Conservation (phyloP, 2,888 invertebrate species). For the Pediacus dermestoides region DNA sequence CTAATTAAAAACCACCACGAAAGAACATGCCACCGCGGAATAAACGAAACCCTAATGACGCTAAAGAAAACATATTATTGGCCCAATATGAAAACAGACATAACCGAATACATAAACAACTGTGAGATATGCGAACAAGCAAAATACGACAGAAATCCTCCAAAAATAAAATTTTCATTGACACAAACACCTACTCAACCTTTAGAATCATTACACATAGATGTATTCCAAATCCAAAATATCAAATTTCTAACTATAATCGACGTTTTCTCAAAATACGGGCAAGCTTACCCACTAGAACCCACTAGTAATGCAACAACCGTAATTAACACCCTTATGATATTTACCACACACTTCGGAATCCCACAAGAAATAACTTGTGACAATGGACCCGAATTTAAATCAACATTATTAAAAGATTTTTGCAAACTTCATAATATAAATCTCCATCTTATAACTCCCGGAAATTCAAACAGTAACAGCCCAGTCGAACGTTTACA, state of each 20-base stretch:
- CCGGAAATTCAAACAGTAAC: conserved; percentile 22
- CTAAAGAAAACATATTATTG: conserved; percentile 12
- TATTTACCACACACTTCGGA: conserved; percentile 12
- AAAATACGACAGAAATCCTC: conserved; percentile 26
- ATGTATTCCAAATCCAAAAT: conserved; percentile 25
- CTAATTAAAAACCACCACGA: conserved; percentile 12
- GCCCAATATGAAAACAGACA: conserved; percentile 8
- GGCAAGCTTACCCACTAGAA: conserved; percentile 20
- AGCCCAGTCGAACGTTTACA: conserved; percentile 23
- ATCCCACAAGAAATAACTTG: conserved; percentile 19
- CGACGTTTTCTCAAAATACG: conserved; percentile 29
- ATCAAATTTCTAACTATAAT: conserved; percentile 24
- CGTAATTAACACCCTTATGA: conserved; percentile 8
- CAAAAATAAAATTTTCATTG: conserved; percentile 22
- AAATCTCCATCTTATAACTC: conserved; percentile 20
- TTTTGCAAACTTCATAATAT: conserved; percentile 21
- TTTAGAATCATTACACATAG: conserved; percentile 28
- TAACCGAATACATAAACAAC: conserved; percentile 11
- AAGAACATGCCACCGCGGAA: conserved; percentile 17
- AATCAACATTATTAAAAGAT: conserved; percentile 15
- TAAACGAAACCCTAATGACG: conserved; percentile 12
- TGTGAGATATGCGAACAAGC: conserved; percentile 21
- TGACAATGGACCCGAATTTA: conserved; percentile 22
- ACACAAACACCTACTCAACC: conserved; percentile 28
- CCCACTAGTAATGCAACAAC: conserved; percentile 7